Evolutionary conservation across 2,888 invertebrate species (phyloP).

Genomic region (Pinctada fucata): DNA sequence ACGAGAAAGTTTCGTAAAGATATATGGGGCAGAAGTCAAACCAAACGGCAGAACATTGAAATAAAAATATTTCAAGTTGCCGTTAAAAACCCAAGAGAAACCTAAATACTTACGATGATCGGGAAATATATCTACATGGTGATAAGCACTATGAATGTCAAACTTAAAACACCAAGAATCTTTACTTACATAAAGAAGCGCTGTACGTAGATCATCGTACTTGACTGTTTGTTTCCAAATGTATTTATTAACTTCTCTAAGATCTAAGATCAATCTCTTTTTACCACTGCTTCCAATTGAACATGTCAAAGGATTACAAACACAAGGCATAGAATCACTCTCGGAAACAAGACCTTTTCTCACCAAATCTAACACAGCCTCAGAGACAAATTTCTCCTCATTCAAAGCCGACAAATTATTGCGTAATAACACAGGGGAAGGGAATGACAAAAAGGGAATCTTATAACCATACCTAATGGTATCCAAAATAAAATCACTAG

Average conservation of each 20-base stretch:
- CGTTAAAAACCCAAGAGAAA: not conserved
- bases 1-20: constrained; percentile 35
- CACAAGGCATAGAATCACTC: no score
- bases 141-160: not conserved
- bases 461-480: no score
- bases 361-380: no score
- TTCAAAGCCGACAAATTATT: no score
- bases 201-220: constrained; percentile 37
- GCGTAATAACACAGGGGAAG: no score
- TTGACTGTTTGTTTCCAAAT: constrained; percentile 34
- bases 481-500: no score
- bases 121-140: not conserved
- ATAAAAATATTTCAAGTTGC: constrained; percentile 21
- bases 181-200: no score
- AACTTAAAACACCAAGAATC: no score
- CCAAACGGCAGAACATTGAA: constrained; percentile 42
- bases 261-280: constrained; percentile 42
- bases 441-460: no score
- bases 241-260: constrained; percentile 40
- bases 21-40: constrained; percentile 29
- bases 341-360: constrained; percentile 25
- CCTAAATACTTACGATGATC: not conserved
- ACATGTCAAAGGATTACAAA: no score
- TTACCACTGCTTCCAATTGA: constrained; percentile 28
- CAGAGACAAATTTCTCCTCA: no score